phyloP scores from a whole-genome alignment of 2,113 vertebrate genomes.

The Steatornis caripensis region DNA sequence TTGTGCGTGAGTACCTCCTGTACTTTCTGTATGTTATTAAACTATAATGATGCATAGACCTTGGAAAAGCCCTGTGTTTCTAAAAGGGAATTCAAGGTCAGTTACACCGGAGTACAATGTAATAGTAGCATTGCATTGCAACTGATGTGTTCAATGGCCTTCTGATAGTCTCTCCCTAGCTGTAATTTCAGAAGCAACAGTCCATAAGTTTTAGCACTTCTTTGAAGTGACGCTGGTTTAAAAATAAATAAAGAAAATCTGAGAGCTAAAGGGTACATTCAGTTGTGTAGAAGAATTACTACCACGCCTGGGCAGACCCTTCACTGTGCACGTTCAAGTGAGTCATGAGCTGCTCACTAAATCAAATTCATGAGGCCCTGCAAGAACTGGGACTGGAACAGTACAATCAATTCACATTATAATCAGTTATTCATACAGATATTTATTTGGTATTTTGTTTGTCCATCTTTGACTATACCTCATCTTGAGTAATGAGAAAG shows the following conservation, averaged over 20 bases:
- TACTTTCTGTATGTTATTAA: not conserved
- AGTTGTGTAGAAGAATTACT: not conserved
- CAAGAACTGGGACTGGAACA: not conserved
- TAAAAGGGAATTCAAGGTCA: not conserved
- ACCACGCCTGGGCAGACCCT: not conserved
- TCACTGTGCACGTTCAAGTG: not conserved
- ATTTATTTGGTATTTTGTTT: not conserved
- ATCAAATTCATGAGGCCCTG: not conserved
- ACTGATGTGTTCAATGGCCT: not conserved
- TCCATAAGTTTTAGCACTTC: not conserved
- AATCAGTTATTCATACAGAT: not conserved
- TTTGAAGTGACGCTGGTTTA: not conserved
- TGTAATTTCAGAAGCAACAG: not conserved
- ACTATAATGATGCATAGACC: not conserved
- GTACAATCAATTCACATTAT: not conserved
- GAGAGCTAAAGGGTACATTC: not conserved
- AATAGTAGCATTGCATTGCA: not conserved
- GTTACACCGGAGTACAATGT: not conserved
- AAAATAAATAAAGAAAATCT: not conserved
- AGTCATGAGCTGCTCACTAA: not conserved
- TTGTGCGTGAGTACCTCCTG: not conserved
- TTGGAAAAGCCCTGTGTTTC: not conserved
- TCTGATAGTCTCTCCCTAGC: not conserved
- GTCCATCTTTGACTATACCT: not conserved
- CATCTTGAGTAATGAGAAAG: not conserved